Base-by-base conservation (phyloP, 2,888 invertebrate genomes). In the Dynastes hyllus region DNA sequence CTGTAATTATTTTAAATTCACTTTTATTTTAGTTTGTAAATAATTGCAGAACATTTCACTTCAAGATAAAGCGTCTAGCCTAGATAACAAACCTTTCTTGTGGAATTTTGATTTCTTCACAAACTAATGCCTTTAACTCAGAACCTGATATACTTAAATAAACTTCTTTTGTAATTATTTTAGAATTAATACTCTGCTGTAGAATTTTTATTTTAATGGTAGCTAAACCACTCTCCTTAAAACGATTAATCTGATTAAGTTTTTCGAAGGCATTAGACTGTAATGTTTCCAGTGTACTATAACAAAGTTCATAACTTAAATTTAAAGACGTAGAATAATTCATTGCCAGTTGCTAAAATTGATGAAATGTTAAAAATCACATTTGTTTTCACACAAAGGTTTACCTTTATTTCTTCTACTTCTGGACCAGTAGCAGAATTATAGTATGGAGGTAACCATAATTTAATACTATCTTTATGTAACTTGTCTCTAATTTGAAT, bases 381-480 rank as follows among this genome's bases (percentile, higher is more conserved):
- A 50, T 32, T 63, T 8, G 9, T 16, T 27, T 5, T 16, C 2
- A 65, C n/a, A 22, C 27, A 32, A 50, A 22, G 2, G 65, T 81
- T 90, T 90, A 92, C 92, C 89, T 87, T 90, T 85, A 90, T 87
- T 87, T 88, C 88, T 8, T 84, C 83, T 58, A 91, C 91, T 61
- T 89, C 89, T 76, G 90, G 84, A 1, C 91, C 91, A 53, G 89
- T 85, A 32, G 89, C 90, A 22, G 92, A 89, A 40, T 87, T 86
- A 70, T 92, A 92, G 86, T 93, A 96, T 0, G 96, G 96, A 16
- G 92, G 90, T 83, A 94, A 90, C 96, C 96, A 96, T 79, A 96
- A 88, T 86, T 95, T 95, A 4, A 96, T 90, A 82, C 92, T 91
- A 78, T 93, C 92, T 77, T 90, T 89, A 82, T 95, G 94, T 51